Evolutionary conservation across 1,140 invertebrate species (phyloP).

Genomic region (Ceratosolen solmsi): DNA sequence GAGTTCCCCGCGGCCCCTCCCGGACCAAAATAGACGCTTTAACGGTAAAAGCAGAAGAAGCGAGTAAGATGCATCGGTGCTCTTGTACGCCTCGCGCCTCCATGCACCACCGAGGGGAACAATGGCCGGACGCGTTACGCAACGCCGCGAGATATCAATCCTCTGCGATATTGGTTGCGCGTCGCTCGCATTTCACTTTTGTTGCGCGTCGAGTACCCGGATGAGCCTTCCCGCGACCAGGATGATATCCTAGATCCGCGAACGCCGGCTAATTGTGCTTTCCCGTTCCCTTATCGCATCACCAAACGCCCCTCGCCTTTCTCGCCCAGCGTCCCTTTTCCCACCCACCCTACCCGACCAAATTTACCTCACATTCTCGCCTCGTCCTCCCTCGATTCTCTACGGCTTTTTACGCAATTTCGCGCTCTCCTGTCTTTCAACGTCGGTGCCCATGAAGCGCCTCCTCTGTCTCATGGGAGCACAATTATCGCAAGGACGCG

Average conservation of each 20-base stretch:
- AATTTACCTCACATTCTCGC: not conserved
- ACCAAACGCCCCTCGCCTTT: too few species aligned
- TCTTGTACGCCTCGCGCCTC: too few species aligned
- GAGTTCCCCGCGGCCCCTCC: not conserved
- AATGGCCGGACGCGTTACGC: conserved; percentile 67
- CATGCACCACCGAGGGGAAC: conserved; percentile 48
- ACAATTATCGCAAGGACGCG: not conserved
- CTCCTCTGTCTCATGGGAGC: not conserved
- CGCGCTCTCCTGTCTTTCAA: too few species aligned
- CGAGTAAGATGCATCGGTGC: not conserved
- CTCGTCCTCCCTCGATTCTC: not conserved
- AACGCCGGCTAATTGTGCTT: not conserved
- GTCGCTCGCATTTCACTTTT: conserved; percentile 65
- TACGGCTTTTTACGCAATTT: too few species aligned
- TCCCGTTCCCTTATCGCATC: too few species aligned
- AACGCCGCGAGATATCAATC: conserved; percentile 61
- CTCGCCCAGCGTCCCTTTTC: not conserved
- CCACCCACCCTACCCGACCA: not conserved
- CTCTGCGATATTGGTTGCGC: conserved; percentile 63
- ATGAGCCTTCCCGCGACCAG: too few species aligned
- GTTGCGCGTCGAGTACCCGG: conserved; percentile 52
- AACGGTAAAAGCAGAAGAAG: not conserved
- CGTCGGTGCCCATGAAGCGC: not conserved
- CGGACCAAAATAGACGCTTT: not conserved
- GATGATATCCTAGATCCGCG: not conserved